Evolutionary conservation across 2,888 invertebrate species (phyloP).

Genomic region (Spodoptera exigua): DNA sequence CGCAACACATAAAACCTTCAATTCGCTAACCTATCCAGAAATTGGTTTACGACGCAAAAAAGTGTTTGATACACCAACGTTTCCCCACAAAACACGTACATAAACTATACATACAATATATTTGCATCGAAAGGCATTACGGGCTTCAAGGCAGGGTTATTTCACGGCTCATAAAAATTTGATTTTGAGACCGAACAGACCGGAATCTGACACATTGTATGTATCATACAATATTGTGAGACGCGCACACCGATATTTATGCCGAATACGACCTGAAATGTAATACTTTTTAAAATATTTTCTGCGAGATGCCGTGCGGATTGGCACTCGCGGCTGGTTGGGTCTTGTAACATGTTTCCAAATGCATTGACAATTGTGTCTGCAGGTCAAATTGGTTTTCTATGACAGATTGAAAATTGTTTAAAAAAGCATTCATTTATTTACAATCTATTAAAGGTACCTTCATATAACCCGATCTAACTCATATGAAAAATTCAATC

Average conservation of each 20-base stretch:
- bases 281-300: conserved; percentile 47
- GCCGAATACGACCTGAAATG: conserved; percentile 37
- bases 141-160: conserved; percentile 58
- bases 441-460: too few relatives aligned
- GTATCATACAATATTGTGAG: conserved; percentile 59
- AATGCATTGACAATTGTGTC: too few relatives aligned
- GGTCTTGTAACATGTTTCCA: conserved; percentile 8
- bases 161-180: conserved; percentile 73
- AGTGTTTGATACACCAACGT: conserved; percentile 37
- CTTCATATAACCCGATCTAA: too few relatives aligned
- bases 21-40: conserved; percentile 40
- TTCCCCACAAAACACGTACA: conserved; percentile 35
- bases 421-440: too few relatives aligned
- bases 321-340: conserved; percentile 2
- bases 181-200: conserved; percentile 64
- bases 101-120: conserved; percentile 55
- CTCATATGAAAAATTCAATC: too few relatives aligned
- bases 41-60: conserved; percentile 49
- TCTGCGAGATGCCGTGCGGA: conserved; percentile 13
- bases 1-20: conserved; percentile 32
- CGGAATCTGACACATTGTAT: conserved; percentile 67
- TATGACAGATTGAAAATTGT: too few relatives aligned
- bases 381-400: too few relatives aligned
- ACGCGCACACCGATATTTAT: conserved; percentile 51
- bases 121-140: conserved; percentile 60